phyloP scores from a whole-genome alignment of 2,113 vertebrate species.

The Platysternon megacephalum region DNA sequence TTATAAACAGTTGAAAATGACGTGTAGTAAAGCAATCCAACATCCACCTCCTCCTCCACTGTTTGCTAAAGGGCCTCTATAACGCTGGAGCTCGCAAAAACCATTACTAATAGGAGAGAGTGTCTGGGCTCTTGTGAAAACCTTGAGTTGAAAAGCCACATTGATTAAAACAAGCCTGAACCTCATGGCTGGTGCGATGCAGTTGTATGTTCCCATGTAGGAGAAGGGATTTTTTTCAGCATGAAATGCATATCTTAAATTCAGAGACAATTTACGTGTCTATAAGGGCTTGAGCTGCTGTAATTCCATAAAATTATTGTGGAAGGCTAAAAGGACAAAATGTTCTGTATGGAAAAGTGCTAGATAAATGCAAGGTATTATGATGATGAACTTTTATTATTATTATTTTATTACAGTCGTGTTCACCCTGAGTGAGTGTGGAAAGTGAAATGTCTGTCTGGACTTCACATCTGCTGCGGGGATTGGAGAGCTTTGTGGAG shows the following conservation, averaged over 20 bases:
- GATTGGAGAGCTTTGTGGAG: constrained; percentile 38
- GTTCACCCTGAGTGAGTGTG: constrained; percentile 19
- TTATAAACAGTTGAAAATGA: constrained; percentile 99
- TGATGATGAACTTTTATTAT: neutral
- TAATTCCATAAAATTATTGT: constrained; percentile 53
- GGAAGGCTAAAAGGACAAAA: constrained; percentile 64
- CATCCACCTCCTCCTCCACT: constrained; percentile 96
- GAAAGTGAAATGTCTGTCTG: constrained; percentile 24
- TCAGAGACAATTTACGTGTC: constrained; percentile 40
- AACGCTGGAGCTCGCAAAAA: constrained; percentile 96
- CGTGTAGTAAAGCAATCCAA: constrained; percentile 99
- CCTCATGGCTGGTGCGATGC: constrained; percentile 40
- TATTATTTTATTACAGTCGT: constrained; percentile 7
- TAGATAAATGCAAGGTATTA: constrained; percentile 46
- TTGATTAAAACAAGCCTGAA: constrained; percentile 50
- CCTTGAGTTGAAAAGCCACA: constrained; percentile 16
- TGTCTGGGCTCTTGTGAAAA: constrained; percentile 56
- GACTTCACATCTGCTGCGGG: constrained; percentile 34
- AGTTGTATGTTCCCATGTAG: constrained; percentile 43
- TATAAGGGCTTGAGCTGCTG: constrained; percentile 64
- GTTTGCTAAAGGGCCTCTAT: constrained; percentile 90
- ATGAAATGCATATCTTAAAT: constrained; percentile 50
- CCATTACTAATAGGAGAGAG: constrained; percentile 67
- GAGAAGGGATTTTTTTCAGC: constrained; percentile 62
- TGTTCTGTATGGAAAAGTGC: constrained; percentile 38